Conservation (phyloP, 1,140 invertebrate genomes). For the Trissolcus basalis region DNA sequence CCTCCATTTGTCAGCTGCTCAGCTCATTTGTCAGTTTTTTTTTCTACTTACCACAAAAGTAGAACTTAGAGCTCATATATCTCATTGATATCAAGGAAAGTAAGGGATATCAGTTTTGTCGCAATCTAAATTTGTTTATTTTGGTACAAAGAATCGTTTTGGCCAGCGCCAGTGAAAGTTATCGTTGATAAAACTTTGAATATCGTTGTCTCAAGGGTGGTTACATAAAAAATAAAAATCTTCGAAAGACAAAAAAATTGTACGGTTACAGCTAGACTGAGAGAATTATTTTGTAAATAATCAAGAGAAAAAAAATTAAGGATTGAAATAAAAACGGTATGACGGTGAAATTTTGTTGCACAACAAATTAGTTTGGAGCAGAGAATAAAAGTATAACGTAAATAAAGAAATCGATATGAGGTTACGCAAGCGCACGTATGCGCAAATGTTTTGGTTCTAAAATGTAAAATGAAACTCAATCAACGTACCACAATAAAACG, state of each 20-base stretch:
- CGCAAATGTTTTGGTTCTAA: constrained; percentile 31
- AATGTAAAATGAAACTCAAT: constrained; percentile 44
- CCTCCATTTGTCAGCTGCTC: constrained; percentile 21
- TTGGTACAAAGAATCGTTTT: too few species aligned
- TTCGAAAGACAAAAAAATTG: too few species aligned
- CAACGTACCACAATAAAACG: constrained; percentile 36
- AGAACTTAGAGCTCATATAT: constrained; percentile 2
- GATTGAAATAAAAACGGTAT: background rate
- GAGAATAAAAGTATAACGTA: background rate
- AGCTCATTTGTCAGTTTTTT: constrained; percentile 10
- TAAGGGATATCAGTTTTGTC: constrained; percentile 18
- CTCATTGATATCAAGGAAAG: constrained; percentile 15
- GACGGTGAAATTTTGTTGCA: background rate
- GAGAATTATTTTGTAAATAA: too few species aligned
- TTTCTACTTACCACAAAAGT: constrained; percentile 20
- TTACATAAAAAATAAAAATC: too few species aligned
- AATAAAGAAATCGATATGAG: constrained; percentile 24
- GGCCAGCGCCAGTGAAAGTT: too few species aligned
- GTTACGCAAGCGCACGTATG: constrained; percentile 22
- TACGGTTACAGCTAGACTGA: too few species aligned
- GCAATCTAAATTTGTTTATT: background rate
- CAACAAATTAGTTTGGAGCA: background rate
- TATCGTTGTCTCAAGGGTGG: too few species aligned
- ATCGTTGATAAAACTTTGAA: too few species aligned
- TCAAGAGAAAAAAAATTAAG: too few species aligned